phyloP scores from a whole-genome alignment of 2,113 vertebrate species.

The Picathartes gymnocephalus region DNA sequence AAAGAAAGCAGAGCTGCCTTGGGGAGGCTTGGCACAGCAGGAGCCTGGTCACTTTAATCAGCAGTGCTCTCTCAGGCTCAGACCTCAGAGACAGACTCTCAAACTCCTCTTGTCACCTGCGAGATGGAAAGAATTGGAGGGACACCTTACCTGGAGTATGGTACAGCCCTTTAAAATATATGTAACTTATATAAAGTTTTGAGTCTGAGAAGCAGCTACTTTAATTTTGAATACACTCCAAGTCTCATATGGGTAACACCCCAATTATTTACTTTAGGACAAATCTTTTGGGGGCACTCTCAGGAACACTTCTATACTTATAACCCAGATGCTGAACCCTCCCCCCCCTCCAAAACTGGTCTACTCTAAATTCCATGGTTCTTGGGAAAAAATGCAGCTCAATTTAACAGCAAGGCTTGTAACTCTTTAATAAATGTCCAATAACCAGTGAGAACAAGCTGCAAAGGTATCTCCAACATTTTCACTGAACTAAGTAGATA shows the following conservation, averaged over 20 bases:
- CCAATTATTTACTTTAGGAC: background rate
- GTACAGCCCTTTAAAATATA: background rate
- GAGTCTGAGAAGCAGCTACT: background rate
- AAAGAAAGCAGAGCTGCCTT: background rate
- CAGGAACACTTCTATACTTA: background rate
- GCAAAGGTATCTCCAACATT: background rate
- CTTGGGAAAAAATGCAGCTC: background rate
- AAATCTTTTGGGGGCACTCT: background rate
- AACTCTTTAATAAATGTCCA: background rate
- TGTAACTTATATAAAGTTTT: background rate
- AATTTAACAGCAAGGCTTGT: background rate
- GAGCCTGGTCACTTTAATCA: background rate
- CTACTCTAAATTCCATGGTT: background rate
- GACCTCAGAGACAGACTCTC: background rate
- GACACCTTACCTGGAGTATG: background rate
- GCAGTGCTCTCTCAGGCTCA: background rate
- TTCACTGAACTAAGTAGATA: background rate
- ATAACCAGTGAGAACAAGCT: background rate
- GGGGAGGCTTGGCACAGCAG: background rate
- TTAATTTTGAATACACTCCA: background rate
- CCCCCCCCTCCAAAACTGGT: rapidly evolving
- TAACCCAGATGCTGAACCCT: background rate
- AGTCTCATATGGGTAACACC: background rate
- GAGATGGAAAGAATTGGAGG: background rate
- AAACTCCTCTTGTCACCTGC: background rate